phyloP scores from a whole-genome alignment of 2,113 vertebrate genomes.

The Falcunculus frontatus region DNA sequence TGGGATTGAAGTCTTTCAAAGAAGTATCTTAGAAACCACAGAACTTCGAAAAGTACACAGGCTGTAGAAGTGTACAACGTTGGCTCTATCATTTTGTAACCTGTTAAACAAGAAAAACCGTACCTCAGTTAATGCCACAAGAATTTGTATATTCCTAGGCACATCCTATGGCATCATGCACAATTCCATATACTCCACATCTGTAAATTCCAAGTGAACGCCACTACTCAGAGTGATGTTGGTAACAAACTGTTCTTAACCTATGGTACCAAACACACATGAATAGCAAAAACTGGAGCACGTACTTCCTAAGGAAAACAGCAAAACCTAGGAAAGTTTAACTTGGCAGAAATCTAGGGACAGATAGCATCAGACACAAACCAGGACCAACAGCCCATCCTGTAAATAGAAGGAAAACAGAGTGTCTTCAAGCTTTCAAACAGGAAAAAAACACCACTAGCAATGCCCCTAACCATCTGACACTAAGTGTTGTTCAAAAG shows the following conservation, averaged over 20 bases:
- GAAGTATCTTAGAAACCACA: neutral
- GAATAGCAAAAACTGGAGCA: neutral
- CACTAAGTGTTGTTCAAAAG: neutral
- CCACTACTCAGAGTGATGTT: neutral
- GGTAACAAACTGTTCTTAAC: neutral
- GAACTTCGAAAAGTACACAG: neutral
- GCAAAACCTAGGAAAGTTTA: neutral
- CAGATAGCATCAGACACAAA: neutral
- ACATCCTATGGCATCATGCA: neutral
- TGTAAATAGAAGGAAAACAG: neutral
- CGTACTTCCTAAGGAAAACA: neutral
- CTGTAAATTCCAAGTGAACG: neutral
- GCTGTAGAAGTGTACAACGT: neutral
- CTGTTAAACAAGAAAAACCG: neutral
- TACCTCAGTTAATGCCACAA: neutral
- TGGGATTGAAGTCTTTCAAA: neutral
- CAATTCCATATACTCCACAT: neutral
- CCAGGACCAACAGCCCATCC: neutral
- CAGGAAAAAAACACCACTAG: neutral
- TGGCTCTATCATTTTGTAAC: neutral
- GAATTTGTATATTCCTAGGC: neutral
- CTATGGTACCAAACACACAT: accelerated
- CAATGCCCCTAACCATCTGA: neutral
- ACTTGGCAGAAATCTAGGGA: neutral
- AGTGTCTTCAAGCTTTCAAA: neutral